Percentiles rank a stretch among this genome's conserved stretches.
Conservation (phyloP, 92 coral and sea anemone species). For the Zoanthus solanderi region DNA sequence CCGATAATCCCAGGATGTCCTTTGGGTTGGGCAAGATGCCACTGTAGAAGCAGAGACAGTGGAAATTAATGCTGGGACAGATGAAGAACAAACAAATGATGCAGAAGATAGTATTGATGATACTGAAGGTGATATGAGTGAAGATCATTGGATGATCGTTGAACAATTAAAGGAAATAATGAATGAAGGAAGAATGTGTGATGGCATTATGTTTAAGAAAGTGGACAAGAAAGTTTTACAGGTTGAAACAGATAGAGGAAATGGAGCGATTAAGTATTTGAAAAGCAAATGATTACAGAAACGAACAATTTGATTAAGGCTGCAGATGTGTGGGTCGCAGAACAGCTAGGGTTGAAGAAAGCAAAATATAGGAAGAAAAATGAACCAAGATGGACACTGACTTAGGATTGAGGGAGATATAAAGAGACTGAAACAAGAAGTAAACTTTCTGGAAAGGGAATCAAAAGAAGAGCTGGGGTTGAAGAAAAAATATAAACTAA, state of each 20-base stretch:
- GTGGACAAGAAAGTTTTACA: slow-evolving; percentile 25
- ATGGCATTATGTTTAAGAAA: not conserved
- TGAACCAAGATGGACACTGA: too few relatives aligned
- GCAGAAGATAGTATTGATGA: slow-evolving; percentile 21
- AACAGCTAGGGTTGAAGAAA: too few relatives aligned
- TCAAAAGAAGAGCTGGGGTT: too few relatives aligned
- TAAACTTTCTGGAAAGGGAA: too few relatives aligned
- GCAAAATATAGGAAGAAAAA: too few relatives aligned
- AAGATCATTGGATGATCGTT: slow-evolving; percentile 14
- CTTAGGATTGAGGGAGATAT: too few relatives aligned
- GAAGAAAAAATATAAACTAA: too few relatives aligned
- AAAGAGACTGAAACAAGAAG: too few relatives aligned
- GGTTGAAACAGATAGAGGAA: slow-evolving; percentile 33
- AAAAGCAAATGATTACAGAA: too few relatives aligned
- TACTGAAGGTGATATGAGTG: slow-evolving; percentile 19
- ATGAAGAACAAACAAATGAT: not conserved
- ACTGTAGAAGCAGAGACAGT: not conserved
- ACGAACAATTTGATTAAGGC: too few relatives aligned
- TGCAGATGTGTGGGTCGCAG: too few relatives aligned
- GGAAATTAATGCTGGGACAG: not conserved
- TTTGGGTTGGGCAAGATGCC: not conserved
- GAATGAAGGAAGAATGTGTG: not conserved
- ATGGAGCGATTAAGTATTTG: slow-evolving; percentile 16
- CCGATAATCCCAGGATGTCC: not conserved
- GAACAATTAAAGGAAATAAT: slow-evolving; percentile 6